phyloP scores from a whole-genome alignment of 30 jellyfish, hydroid and myxozoan species.

The Turritopsis rubra region DNA sequence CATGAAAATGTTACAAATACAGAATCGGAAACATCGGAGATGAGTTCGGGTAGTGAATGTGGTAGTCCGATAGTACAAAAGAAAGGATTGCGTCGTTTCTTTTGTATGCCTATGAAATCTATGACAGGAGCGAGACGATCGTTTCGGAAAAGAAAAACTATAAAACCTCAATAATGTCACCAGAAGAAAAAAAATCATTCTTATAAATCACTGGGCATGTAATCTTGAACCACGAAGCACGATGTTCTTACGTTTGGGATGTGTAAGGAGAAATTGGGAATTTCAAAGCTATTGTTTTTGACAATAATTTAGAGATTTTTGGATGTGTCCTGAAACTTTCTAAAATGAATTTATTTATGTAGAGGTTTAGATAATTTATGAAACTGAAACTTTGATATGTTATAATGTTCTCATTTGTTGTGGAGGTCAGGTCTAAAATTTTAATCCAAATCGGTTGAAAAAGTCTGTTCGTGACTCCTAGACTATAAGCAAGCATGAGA shows the following conservation, averaged over 20 bases:
- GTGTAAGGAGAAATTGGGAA: neutral
- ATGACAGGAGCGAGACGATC: conserved; percentile 19
- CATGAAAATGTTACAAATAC: neutral
- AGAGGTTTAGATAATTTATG: neutral
- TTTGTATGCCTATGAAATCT: conserved; percentile 32
- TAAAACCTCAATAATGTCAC: neutral
- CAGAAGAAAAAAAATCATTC: neutral
- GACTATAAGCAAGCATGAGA: too few species aligned
- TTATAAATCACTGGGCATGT: neutral
- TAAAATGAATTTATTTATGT: neutral
- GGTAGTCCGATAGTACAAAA: conserved; percentile 32
- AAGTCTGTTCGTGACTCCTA: too few species aligned
- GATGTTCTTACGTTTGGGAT: neutral
- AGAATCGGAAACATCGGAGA: neutral
- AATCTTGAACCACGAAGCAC: neutral
- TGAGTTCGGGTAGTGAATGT: conserved; percentile 16
- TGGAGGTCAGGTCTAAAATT: too few species aligned
- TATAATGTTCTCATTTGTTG: neutral
- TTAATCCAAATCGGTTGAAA: too few species aligned
- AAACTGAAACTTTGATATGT: neutral
- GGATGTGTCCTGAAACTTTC: neutral
- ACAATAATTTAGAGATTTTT: neutral
- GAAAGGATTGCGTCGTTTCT: conserved; percentile 34
- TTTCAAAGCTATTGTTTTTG: neutral
- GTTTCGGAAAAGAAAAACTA: neutral